Evolutionary conservation across 2,113 vertebrate genomes (phyloP), one percentile per base, ranked within the genome.

Genomic region (Tiliqua scincoides): DNA sequence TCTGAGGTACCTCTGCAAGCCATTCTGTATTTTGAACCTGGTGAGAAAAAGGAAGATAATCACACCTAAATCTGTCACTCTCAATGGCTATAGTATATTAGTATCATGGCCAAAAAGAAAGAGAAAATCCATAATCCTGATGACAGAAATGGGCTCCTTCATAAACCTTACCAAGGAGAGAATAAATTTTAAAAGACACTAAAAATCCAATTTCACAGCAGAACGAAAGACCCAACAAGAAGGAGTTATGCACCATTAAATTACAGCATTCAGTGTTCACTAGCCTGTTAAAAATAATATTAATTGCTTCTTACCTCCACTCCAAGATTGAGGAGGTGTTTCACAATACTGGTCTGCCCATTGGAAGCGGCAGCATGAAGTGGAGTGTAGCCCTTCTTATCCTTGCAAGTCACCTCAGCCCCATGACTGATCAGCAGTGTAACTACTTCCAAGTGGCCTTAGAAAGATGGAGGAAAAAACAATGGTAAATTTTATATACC

Each of bases 301-400:
- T 30, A 71, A 48, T 77, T 70, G 20, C 37, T 59, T 88, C 95
- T 82, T 91, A 99, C 99, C 98, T 99, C 99, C 74, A 99, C 98
- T 1, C 97, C 96, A 80, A 99, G 96, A 92, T 98, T 98, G 88
- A 99, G 97, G 87, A 99, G 97, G 85, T 98, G 98, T 90, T 99
- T 99, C 86, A 99, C 98, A 57, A 99, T 96, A 1, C 92, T 94
- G 79, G 99, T 98, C 95, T 98, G 97, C 43, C 99, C 99, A 0
- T 97, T 98, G 92, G 99, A 98, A 74, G 98, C 98, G 0, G 99
- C 98, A 0, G 99, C 97, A 23, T 99, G 99, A 21, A 99, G 97
- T 0, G 99, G 97, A 1, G 98, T 98, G 94, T 99, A 99, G 32
- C 98, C 99, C 40, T 98, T 97, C 95, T 99, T 99, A 95, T 99